A percentile compares a stretch with the other conserved stretches of the same genome.
Conservation (phyloP, 2,888 invertebrate genomes). For the Unio delphinus region DNA sequence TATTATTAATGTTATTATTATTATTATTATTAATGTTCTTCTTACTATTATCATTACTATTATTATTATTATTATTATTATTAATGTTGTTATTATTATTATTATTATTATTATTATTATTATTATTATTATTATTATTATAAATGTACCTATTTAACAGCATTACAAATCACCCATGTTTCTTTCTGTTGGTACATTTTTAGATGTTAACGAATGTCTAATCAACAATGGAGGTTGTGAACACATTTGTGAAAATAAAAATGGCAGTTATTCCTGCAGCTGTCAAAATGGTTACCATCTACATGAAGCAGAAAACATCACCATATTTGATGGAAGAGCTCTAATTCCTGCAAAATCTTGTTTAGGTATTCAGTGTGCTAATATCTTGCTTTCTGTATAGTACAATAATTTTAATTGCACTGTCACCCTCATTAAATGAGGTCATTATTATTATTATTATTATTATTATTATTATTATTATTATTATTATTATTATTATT, state of each 20-base stretch:
- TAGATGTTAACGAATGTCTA: slow-evolving; percentile 69
- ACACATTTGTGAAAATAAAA: slow-evolving; percentile 86
- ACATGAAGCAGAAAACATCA: slow-evolving; percentile 22
- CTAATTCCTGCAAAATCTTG: slow-evolving; percentile 48
- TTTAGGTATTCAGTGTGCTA: slow-evolving; percentile 37
- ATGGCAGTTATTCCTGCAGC: slow-evolving; percentile 44
- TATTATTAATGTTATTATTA: no score
- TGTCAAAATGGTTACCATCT: slow-evolving; percentile 40
- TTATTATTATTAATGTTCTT: no score
- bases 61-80: no score
- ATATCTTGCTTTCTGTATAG: no score
- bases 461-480: no score
- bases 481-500: no score
- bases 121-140: not conserved
- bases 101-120: not conserved
- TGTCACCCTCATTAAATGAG: no score
- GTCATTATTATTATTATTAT: no score
- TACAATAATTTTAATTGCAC: no score
- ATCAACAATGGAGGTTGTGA: slow-evolving; percentile 86
- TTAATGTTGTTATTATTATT: not conserved
- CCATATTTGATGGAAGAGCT: slow-evolving; percentile 23
- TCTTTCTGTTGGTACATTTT: slow-evolving; percentile 2
- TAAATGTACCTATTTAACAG: not conserved
- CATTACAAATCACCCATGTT: not conserved
- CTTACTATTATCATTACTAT: no score